phyloP scores from a whole-genome alignment of 64 coral and sea anemone species.

The Porites australiensis region DNA sequence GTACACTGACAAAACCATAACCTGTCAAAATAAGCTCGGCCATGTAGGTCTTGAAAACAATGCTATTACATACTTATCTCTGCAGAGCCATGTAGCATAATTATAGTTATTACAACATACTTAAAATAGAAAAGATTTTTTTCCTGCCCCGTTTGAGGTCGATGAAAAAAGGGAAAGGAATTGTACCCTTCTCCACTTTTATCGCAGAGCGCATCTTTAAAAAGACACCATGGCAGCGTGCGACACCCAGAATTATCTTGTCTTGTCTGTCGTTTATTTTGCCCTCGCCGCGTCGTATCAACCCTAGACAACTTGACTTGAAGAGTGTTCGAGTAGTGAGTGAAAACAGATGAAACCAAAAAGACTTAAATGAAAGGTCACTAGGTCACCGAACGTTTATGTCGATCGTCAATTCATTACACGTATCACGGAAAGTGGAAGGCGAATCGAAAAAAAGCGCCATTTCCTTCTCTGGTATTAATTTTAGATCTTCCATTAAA shows the following conservation, averaged over 20 bases:
- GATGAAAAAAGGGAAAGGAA: background rate
- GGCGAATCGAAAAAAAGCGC: no score
- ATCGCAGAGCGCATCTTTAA: constrained; percentile 21
- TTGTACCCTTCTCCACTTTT: background rate
- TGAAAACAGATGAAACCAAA: constrained; percentile 9
- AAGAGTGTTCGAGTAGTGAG: background rate
- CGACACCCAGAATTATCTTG: background rate
- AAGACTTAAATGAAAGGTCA: background rate
- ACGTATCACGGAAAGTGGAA: no score
- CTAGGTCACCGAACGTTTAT: background rate
- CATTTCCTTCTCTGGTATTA: no score
- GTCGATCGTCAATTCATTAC: background rate
- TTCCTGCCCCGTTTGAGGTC: background rate
- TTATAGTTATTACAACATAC: no score
- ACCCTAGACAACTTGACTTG: background rate
- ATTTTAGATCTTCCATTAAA: no score
- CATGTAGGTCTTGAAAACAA: no score
- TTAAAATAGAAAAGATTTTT: background rate
- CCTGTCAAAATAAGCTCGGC: no score
- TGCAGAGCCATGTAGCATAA: no score
- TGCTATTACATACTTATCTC: no score
- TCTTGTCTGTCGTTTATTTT: background rate
- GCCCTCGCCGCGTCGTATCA: background rate
- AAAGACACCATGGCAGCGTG: background rate
- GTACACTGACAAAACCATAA: no score